phyloP scores from a whole-genome alignment of 2,888 invertebrate species.

The Polymixis flavicincta region DNA sequence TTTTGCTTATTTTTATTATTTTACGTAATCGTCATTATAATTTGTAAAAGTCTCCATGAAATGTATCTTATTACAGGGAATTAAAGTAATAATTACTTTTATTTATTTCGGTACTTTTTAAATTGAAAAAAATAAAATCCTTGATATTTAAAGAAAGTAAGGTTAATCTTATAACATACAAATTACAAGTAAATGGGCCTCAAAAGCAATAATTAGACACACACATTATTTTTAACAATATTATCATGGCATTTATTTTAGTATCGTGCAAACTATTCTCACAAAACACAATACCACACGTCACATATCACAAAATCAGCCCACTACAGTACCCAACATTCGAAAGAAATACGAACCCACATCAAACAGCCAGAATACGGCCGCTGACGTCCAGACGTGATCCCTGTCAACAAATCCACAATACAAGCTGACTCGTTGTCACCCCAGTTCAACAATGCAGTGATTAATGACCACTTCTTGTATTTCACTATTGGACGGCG shows the following conservation, averaged over 20 bases:
- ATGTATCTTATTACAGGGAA: neutral
- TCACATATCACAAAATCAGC: constrained; percentile 27
- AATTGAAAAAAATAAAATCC: neutral
- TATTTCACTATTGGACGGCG: constrained; percentile 77
- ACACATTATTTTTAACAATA: neutral
- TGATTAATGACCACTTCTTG: constrained; percentile 87
- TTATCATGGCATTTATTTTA: neutral
- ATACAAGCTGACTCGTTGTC: constrained; percentile 87
- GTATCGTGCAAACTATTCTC: neutral
- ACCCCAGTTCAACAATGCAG: constrained; percentile 85
- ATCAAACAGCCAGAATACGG: constrained; percentile 74
- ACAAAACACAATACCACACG: constrained; percentile 1
- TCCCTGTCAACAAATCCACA: constrained; percentile 89
- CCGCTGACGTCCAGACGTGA: constrained; percentile 82
- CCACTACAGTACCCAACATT: constrained; percentile 13
- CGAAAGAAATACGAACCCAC: constrained; percentile 51
- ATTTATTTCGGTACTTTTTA: neutral
- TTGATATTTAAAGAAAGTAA: neutral
- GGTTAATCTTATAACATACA: neutral
- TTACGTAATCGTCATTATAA: neutral
- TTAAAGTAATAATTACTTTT: neutral
- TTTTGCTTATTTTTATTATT: constrained; percentile 5
- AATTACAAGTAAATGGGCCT: neutral
- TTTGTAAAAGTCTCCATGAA: neutral
- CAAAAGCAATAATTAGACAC: neutral